phyloP scores from a whole-genome alignment of 2,797 vertebrate species.

The Antennarius maculatus region DNA sequence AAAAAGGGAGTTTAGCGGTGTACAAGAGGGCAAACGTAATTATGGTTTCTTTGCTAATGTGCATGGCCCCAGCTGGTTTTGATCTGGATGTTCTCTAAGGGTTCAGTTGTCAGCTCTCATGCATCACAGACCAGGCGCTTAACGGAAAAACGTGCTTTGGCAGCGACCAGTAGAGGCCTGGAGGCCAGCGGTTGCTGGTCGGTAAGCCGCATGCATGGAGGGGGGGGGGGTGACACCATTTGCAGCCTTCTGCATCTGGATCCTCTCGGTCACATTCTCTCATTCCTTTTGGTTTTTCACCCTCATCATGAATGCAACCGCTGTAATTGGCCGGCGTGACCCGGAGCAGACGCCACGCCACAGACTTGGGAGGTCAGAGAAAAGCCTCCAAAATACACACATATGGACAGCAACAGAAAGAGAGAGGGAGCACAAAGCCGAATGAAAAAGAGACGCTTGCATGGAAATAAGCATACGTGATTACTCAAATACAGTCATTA shows the following conservation, averaged over 20 bases:
- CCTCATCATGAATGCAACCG: constrained; percentile 54
- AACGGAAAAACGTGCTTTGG: constrained; percentile 80
- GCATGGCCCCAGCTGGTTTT: constrained; percentile 78
- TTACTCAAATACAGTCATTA: constrained; percentile 99
- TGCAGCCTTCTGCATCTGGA: constrained; percentile 63
- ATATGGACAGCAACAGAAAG: constrained; percentile 30
- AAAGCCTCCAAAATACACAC: constrained; percentile 60
- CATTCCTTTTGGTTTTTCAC: constrained; percentile 65
- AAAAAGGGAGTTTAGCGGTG: constrained; percentile 65
- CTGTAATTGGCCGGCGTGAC: constrained; percentile 68
- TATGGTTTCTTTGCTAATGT: constrained; percentile 77
- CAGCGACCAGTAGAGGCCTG: constrained; percentile 67
- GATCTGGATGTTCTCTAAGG: constrained; percentile 69
- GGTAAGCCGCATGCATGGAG: constrained; percentile 64
- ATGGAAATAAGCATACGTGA: constrained; percentile 83
- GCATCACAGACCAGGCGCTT: constrained; percentile 70
- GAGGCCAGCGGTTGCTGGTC: constrained; percentile 69
- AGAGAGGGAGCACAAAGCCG: constrained; percentile 33
- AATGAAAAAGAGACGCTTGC: constrained; percentile 57
- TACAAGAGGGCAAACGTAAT: constrained; percentile 74
- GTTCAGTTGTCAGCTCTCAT: constrained; percentile 77
- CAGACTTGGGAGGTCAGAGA: constrained; percentile 72
- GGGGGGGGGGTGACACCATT: constrained; percentile 61
- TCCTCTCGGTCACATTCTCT: constrained; percentile 65
- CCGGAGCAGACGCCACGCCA: constrained; percentile 63